These are phyloP conservation scores for Parasteatoda lunata DNA, from an alignment of 2,888 invertebrate genomes.

Conservation along the genomic window DNA sequence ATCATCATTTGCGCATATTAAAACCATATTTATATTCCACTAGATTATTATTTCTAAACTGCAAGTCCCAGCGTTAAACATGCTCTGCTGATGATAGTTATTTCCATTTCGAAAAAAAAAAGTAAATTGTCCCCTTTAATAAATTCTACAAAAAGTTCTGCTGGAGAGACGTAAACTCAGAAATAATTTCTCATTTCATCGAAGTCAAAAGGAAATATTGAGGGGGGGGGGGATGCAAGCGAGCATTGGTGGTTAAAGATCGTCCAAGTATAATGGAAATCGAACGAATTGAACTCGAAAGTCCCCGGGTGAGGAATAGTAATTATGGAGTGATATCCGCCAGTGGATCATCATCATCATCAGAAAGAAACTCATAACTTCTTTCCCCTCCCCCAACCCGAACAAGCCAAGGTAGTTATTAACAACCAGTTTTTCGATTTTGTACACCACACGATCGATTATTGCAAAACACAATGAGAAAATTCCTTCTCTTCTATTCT, in stretches of 20 bases:
- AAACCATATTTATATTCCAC: background rate
- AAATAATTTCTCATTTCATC: conserved; percentile 27
- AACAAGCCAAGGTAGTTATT: conserved; percentile 58
- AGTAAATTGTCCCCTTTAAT: background rate
- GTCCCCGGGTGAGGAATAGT: conserved; percentile 47
- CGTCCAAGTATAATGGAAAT: conserved; percentile 61
- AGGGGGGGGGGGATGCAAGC: background rate
- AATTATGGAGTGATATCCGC: conserved; percentile 61
- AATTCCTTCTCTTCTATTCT: conserved; percentile 37
- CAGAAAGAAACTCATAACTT: conserved; percentile 31
- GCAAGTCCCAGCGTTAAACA: background rate
- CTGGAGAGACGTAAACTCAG: background rate
- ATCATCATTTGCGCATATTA: too few species aligned
- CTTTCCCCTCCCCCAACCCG: conserved; percentile 15
- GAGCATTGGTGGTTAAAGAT: background rate
- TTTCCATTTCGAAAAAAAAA: background rate
- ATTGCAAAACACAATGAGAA: conserved; percentile 66
- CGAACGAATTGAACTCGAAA: conserved; percentile 63
- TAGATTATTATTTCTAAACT: background rate
- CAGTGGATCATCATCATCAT: conserved; percentile 61
- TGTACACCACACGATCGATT: conserved; percentile 64
- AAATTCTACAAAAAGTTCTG: background rate
- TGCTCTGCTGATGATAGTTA: background rate
- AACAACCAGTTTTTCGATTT: conserved; percentile 68
- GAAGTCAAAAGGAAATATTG: background rate